phyloP scores from a whole-genome alignment of 2,888 invertebrate species.

The Drosophila lacicola region DNA sequence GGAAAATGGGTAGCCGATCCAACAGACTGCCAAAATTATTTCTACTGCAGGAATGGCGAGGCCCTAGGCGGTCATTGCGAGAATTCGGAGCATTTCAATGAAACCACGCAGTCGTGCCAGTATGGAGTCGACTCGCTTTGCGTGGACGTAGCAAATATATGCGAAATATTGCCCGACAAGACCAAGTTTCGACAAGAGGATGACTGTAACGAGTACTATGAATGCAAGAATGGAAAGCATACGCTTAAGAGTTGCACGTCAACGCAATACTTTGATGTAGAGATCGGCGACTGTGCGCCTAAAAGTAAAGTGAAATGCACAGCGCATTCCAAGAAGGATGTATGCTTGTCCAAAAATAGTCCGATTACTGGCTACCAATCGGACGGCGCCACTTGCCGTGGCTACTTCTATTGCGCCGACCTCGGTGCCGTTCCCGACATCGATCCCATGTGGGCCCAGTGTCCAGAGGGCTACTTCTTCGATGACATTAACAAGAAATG shows the following conservation, averaged over 20 bases:
- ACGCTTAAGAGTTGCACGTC: constrained; percentile 31
- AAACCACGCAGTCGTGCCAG: constrained; percentile 67
- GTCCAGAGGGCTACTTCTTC: constrained; percentile 73
- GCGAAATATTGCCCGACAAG: constrained; percentile 68
- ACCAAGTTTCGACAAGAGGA: constrained; percentile 64
- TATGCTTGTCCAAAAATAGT: constrained; percentile 49
- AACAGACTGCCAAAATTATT: constrained; percentile 69
- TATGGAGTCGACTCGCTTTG: constrained; percentile 64
- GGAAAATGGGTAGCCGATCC: constrained; percentile 69
- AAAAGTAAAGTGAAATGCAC: constrained; percentile 57
- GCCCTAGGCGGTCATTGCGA: constrained; percentile 55
- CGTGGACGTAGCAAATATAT: constrained; percentile 73
- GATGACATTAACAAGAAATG: constrained; percentile 53
- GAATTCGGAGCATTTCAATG: constrained; percentile 62
- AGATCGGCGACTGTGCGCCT: constrained; percentile 55
- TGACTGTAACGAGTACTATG: constrained; percentile 74
- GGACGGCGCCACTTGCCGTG: constrained; percentile 79
- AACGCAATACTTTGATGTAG: constrained; percentile 69
- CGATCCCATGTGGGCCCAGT: constrained; percentile 75
- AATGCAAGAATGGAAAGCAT: constrained; percentile 61
- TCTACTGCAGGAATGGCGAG: constrained; percentile 68
- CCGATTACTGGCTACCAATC: constrained; percentile 36
- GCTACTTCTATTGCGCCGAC: constrained; percentile 72
- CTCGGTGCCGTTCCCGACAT: constrained; percentile 56
- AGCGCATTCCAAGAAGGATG: constrained; percentile 61